Evolutionary conservation across 2,888 invertebrate species (phyloP).

Genomic region (Oscheius myriophilus): DNA sequence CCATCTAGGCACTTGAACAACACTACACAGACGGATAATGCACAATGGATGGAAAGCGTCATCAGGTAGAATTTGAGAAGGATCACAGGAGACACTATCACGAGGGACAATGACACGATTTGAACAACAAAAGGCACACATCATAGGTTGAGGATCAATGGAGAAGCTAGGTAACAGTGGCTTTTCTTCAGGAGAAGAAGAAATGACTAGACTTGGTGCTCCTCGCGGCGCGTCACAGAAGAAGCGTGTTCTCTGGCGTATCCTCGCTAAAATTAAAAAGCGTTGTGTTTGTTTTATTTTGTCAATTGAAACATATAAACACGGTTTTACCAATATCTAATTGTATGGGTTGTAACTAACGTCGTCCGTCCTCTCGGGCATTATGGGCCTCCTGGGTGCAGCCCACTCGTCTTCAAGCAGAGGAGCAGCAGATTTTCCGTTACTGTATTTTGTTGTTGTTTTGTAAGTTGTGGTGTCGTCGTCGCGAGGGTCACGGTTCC

Average conservation of each 20-base stretch:
- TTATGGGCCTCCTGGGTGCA: conserved; percentile 13
- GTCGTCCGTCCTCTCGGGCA: conserved; percentile 21
- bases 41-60: conserved; percentile 14
- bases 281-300: neutral
- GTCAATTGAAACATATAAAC: neutral
- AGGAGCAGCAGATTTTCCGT: conserved; percentile 20
- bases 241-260: conserved; percentile 6
- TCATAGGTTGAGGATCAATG: conserved; percentile 22
- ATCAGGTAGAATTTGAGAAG: conserved; percentile 18
- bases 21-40: too few relatives aligned
- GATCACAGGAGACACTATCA: conserved; percentile 1
- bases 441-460: neutral
- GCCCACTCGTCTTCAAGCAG: conserved; percentile 29
- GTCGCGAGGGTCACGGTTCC: conserved; percentile 13
- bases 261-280: conserved; percentile 11
- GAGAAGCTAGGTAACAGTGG: conserved; percentile 16
- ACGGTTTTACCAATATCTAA: neutral
- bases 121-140: conserved; percentile 12
- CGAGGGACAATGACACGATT: conserved; percentile 16
- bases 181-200: neutral
- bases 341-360: conserved; percentile 2
- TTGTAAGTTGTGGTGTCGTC: conserved; percentile 19
- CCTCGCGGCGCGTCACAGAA: conserved; percentile 21
- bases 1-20: too few relatives aligned
- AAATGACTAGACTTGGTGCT: conserved; percentile 30